Evolutionary conservation across 2,113 vertebrate genomes (phyloP), one percentile per base, ranked within the genome.

Genomic region (Panthera leo): DNA sequence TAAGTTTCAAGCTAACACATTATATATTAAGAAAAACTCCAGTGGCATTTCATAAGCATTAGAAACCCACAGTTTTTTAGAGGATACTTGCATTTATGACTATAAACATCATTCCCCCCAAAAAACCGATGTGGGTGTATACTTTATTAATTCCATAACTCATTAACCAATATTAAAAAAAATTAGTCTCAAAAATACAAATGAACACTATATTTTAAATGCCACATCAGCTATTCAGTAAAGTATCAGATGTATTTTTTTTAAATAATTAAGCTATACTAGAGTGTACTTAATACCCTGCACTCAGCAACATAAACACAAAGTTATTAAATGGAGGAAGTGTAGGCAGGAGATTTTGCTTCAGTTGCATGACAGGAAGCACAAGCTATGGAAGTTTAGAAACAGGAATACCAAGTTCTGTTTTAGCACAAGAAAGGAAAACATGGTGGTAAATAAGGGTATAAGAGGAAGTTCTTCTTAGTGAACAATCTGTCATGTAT

Each of bases 341-440:
- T 91, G 61, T 15, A 95, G 90, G 85, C 76, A 97, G 80, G 82
- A 93, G 87, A 97, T 80, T 90, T 73, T 67, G 91, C 83, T 89
- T 93, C 92, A 94, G 80, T 78, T 95, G 83, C 84, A n/a, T 92
- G 91, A 89, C 95, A 96, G 97, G 97, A 98, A 98, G 93, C 96
- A 82, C 68, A 55, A 89, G 68, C 91, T 51, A 79, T 93, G 93
- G 85, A 95, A 97, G 88, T 91, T 96, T 61, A 97, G 94, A 97
- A 97, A 97, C 82, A 98, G 91, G 90, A 97, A 94, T 97, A 86
- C 73, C 75, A 95, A 97, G 95, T 94, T 97, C 85, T 97, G 55
- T 95, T 95, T 89, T 75, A 95, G 82, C 76, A 82, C 85, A 95
- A 96, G 91, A 70, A 84, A 84, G 55, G 79, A 96, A 97, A 96